These are phyloP conservation scores for Coryphaenoides rupestris DNA, from an alignment of 2,113 vertebrate species.

Conservation along the genomic window DNA sequence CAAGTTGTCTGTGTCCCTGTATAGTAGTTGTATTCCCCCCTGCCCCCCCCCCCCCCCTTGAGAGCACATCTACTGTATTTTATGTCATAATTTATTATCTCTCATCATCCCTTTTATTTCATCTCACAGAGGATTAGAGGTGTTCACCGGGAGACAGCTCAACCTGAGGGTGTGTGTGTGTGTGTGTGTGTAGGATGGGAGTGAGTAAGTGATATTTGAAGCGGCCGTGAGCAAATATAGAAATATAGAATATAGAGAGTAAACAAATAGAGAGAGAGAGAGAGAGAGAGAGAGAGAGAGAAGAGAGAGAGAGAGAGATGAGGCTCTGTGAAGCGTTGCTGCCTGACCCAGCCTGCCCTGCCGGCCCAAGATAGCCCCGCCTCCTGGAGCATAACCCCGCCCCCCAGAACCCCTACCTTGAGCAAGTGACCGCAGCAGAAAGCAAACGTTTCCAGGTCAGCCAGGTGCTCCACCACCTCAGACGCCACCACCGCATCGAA, in stretches of 20 bases:
- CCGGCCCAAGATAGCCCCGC: background rate
- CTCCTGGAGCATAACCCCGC: background rate
- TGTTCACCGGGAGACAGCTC: background rate
- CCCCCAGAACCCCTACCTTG: constrained; percentile 82
- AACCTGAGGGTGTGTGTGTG: background rate
- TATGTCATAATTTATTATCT: too few relatives aligned
- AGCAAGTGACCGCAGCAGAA: constrained; percentile 82
- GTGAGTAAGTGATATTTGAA: background rate
- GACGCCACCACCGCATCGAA: constrained; percentile 92
- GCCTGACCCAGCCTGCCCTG: background rate
- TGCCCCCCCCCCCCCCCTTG: too few relatives aligned
- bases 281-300: background rate
- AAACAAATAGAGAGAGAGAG: too few relatives aligned
- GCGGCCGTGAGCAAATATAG: background rate
- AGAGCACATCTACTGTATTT: too few relatives aligned
- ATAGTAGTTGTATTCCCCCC: too few relatives aligned
- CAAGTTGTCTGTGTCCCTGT: too few relatives aligned
- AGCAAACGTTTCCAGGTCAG: constrained; percentile 84
- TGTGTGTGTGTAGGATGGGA: background rate
- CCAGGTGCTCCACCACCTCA: constrained; percentile 94
- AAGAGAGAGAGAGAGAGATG: constrained; percentile 2
- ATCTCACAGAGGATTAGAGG: background rate
- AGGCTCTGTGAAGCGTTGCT: background rate
- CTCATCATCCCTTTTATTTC: too few relatives aligned
- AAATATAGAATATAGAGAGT: background rate